Evolutionary conservation across 2,797 vertebrate species (phyloP).

Genomic region (Myripristis jacobus): DNA sequence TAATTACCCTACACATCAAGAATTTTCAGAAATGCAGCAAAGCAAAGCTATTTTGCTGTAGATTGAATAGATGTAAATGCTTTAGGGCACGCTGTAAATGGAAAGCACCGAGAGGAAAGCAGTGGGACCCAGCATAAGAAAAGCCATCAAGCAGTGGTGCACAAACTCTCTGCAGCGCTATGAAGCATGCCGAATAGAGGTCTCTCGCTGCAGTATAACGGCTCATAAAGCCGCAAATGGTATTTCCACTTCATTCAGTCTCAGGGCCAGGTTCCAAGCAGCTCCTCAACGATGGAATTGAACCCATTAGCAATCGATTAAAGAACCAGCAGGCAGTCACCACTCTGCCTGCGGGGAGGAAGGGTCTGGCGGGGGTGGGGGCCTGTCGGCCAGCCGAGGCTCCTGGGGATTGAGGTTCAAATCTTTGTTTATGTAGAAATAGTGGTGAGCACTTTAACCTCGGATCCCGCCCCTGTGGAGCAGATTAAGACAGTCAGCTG

Average conservation of each 20-base stretch:
- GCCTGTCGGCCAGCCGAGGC: slow-evolving; percentile 49
- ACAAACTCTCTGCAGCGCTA: slow-evolving; percentile 78
- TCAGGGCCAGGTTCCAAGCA: slow-evolving; percentile 85
- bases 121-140: slow-evolving; percentile 73
- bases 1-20: slow-evolving; percentile 70
- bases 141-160: slow-evolving; percentile 83
- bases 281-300: slow-evolving; percentile 84
- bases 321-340: slow-evolving; percentile 85
- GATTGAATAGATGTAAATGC: slow-evolving; percentile 78
- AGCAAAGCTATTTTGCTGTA: slow-evolving; percentile 74
- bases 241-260: slow-evolving; percentile 87
- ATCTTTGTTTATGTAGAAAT: slow-evolving; percentile 81
- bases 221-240: slow-evolving; percentile 87
- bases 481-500: slow-evolving; percentile 60
- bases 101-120: slow-evolving; percentile 80
- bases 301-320: slow-evolving; percentile 90
- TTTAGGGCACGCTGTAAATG: slow-evolving; percentile 79
- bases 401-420: slow-evolving; percentile 69
- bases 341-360: slow-evolving; percentile 67
- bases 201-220: slow-evolving; percentile 85
- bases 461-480: slow-evolving; percentile 55
- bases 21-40: slow-evolving; percentile 71
- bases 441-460: slow-evolving; percentile 65
- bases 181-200: slow-evolving; percentile 85
- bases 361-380: slow-evolving; percentile 37